Conservation (phyloP, 2,113 vertebrate genomes). For the Takifugu flavidus region DNA sequence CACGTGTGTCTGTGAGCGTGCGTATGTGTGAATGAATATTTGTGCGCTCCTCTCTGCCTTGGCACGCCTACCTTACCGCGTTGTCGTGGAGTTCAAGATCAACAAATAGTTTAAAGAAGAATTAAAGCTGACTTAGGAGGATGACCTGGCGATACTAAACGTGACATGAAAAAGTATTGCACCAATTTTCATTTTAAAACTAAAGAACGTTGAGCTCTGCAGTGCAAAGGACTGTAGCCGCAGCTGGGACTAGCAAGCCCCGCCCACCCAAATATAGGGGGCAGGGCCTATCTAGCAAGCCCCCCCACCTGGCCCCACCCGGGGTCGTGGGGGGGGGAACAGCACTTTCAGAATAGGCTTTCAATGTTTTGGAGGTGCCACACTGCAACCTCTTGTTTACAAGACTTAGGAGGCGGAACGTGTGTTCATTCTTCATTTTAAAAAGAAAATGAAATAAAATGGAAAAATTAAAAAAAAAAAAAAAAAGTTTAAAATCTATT, state of each 20-base stretch:
- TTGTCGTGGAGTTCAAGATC: slow-evolving; percentile 91
- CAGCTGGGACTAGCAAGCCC: slow-evolving; percentile 96
- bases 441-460: slow-evolving; percentile 84
- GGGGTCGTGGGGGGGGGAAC: slow-evolving; percentile 76
- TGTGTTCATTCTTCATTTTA: slow-evolving; percentile 98
- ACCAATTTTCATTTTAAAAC: slow-evolving; percentile 95
- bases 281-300: slow-evolving; percentile 76
- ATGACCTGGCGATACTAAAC: slow-evolving; percentile 80
- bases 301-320: slow-evolving; percentile 58
- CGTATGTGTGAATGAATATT: slow-evolving; percentile 61
- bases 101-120: slow-evolving; percentile 74
- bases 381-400: slow-evolving; percentile 96
- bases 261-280: slow-evolving; percentile 60
- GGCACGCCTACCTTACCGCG: slow-evolving; percentile 92
- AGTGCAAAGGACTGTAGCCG: slow-evolving; percentile 96
- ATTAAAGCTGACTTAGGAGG: slow-evolving; percentile 84
- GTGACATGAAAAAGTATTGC: slow-evolving; percentile 88
- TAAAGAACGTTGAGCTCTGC: slow-evolving; percentile 94
- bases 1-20: slow-evolving; percentile 37
- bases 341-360: slow-evolving; percentile 99
- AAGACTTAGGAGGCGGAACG: slow-evolving; percentile 87
- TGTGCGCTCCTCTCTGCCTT: slow-evolving; percentile 94
- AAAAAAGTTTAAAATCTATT: slow-evolving; percentile 55
- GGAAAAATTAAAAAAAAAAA: slow-evolving; percentile 57
- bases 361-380: slow-evolving; percentile 92